A percentile compares a stretch with the other conserved stretches of the same genome.
These are phyloP conservation scores for Onychomys torridus DNA, from an alignment of 2,797 vertebrate genomes.

Conservation along the genomic window DNA sequence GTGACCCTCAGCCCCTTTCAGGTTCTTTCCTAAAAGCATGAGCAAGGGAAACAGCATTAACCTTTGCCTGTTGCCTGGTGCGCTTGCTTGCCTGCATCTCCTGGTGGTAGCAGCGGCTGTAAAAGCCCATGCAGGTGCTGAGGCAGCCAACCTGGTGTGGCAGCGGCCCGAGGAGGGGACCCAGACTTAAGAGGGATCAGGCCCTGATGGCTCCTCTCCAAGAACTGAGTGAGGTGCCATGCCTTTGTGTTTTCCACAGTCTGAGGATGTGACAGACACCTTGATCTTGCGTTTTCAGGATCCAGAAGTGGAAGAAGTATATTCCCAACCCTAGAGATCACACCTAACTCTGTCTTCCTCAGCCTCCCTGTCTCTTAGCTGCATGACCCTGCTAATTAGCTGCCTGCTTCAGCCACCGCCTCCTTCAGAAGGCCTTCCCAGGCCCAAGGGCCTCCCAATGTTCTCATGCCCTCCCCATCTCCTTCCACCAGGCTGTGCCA, in stretches of 20 bases:
- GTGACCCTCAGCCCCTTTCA: not conserved
- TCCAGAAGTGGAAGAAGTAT: not conserved
- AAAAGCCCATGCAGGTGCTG: no score
- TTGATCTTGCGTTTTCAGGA: not conserved
- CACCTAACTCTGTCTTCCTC: not conserved
- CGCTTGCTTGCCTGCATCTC: not conserved
- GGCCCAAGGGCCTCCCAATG: not conserved
- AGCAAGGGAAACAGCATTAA: not conserved
- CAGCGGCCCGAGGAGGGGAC: no score
- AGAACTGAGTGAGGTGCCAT: not conserved
- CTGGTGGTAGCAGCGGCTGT: no score
- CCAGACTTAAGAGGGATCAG: not conserved
- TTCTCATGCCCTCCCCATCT: not conserved
- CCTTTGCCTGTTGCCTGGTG: not conserved
- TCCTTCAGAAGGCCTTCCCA: not conserved
- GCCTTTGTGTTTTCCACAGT: not conserved
- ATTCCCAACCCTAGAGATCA: not conserved
- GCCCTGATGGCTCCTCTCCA: not conserved
- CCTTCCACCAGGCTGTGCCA: not conserved
- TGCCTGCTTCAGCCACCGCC: not conserved
- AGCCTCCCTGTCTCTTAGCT: not conserved
- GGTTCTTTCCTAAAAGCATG: not conserved
- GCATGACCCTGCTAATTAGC: not conserved
- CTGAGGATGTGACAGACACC: not conserved
- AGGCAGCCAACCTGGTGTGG: no score